Conservation (phyloP, 1,140 invertebrate species). For the Bombus fervidus region DNA sequence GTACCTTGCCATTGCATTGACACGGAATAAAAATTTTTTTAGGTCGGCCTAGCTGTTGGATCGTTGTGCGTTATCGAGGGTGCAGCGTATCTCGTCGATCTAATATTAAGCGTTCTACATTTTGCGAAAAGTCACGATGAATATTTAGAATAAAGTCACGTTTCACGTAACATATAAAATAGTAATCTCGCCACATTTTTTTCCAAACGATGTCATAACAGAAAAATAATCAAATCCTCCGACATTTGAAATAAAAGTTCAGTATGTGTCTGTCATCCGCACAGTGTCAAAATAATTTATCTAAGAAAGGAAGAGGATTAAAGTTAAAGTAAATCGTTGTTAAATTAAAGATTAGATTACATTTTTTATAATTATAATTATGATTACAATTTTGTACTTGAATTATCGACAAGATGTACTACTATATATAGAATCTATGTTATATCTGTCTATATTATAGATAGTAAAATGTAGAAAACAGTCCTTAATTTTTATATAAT, state of each 20-base stretch:
- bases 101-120: constrained; percentile 88
- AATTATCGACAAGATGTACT: constrained; percentile 3
- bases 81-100: constrained; percentile 89
- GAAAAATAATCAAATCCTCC: no score
- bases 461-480: neutral
- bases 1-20: no score
- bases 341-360: neutral
- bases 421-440: neutral
- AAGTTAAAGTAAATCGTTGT: no score
- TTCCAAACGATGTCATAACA: neutral
- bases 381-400: neutral
- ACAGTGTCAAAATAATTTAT: neutral
- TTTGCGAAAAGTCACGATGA: constrained; percentile 82
- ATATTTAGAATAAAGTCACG: constrained; percentile 79
- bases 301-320: neutral
- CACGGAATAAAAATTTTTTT: constrained; percentile 59
- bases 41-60: constrained; percentile 90
- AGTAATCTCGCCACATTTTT: neutral
- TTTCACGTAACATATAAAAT: neutral
- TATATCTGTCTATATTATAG: no score
- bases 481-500: constrained; percentile 35
- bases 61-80: constrained; percentile 90
- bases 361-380: no score
- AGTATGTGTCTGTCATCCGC: neutral
- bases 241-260: neutral